These are phyloP conservation scores for Hypanus sabinus DNA, from an alignment of 2,113 vertebrate species.

Conservation along the genomic window DNA sequence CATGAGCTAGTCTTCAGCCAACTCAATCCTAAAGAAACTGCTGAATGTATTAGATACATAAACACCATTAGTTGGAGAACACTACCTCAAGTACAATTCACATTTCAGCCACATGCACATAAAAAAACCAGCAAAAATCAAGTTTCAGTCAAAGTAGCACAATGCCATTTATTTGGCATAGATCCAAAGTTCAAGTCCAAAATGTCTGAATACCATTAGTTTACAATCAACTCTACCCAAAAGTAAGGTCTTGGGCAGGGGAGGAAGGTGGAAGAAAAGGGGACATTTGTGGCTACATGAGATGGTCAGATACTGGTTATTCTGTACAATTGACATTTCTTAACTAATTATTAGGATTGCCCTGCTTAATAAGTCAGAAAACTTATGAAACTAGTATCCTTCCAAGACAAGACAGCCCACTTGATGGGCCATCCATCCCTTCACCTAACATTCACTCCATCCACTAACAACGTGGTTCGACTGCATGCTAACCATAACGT, in stretches of 20 bases:
- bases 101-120: background rate
- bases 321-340: background rate
- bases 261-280: too few relatives aligned
- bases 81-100: background rate
- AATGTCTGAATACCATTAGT: too few relatives aligned
- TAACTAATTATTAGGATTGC: background rate
- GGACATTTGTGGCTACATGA: too few relatives aligned
- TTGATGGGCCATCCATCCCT: background rate
- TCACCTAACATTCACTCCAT: background rate
- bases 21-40: background rate
- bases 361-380: background rate
- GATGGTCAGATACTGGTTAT: background rate
- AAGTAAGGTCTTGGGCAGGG: too few relatives aligned
- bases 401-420: background rate
- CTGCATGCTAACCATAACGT: background rate
- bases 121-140: background rate
- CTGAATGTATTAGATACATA: background rate
- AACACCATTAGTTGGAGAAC: background rate
- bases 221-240: too few relatives aligned
- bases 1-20: background rate
- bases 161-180: too few relatives aligned
- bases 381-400: too few relatives aligned
- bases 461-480: background rate
- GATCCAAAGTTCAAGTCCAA: too few relatives aligned
- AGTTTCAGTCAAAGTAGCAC: too few relatives aligned